Percentiles rank a stretch among this genome's conserved stretches.
Conservation (phyloP, 2,797 vertebrate species). For the Enteromius anoplus region DNA sequence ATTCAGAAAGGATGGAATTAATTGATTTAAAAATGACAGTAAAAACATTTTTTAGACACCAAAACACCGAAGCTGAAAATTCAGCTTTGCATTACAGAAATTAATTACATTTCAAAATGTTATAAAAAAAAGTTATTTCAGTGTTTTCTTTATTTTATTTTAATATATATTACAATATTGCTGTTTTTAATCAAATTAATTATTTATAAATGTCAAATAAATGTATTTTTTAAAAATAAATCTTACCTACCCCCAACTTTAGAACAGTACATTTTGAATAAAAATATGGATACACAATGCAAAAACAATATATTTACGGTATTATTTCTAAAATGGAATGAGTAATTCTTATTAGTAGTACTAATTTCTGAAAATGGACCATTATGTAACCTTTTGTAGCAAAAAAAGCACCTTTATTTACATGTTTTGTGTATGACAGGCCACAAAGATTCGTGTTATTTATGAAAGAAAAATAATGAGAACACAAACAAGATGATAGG, state of each 20-base stretch:
- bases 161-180: neutral
- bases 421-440: neutral
- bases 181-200: neutral
- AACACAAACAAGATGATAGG: neutral
- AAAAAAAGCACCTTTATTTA: constrained; percentile 6
- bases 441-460: neutral
- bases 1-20: neutral
- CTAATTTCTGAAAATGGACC: neutral
- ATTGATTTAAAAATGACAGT: neutral
- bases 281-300: neutral
- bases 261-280: neutral
- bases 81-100: too few relatives aligned
- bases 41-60: too few relatives aligned
- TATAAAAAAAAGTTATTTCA: too few relatives aligned
- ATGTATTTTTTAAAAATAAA: neutral
- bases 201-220: too few relatives aligned
- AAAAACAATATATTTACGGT: neutral
- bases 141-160: too few relatives aligned
- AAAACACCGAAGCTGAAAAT: too few relatives aligned
- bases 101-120: too few relatives aligned
- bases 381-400: neutral
- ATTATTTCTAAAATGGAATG: neutral
- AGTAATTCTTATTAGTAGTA: neutral
- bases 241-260: neutral
- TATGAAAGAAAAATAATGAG: neutral